Evolutionary conservation across 1,140 invertebrate genomes (phyloP).

Genomic region (Mizuhopecten yessoensis): DNA sequence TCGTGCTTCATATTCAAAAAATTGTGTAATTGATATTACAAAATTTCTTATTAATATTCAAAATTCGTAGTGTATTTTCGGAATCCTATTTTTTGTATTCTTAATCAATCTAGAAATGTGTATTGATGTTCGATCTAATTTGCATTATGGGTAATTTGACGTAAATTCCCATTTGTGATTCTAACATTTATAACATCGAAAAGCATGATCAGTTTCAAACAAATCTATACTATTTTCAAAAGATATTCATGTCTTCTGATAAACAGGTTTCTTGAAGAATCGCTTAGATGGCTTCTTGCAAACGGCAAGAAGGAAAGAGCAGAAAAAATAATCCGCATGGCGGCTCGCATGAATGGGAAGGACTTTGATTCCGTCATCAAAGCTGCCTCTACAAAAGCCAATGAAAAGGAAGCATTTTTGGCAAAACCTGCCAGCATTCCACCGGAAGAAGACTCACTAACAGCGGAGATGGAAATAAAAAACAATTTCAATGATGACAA

Average conservation of each 20-base stretch:
- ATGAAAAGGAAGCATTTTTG: not conserved
- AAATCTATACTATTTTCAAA: no score
- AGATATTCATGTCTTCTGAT: not conserved
- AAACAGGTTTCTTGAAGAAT: conserved; percentile 76
- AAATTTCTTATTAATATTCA: no score
- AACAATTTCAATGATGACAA: not conserved
- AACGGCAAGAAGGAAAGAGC: conserved; percentile 71
- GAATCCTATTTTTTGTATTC: no score
- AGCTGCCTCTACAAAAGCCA: not conserved
- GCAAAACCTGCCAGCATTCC: not conserved
- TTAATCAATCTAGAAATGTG: no score
- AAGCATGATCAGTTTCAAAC: no score
- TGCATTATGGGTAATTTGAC: no score
- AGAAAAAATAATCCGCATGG: conserved; percentile 68
- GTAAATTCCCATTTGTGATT: no score
- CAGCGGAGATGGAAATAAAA: not conserved
- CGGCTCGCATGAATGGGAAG: conserved; percentile 71
- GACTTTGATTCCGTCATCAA: conserved; percentile 47
- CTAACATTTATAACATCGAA: no score
- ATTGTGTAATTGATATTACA: no score
- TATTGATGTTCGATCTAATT: no score
- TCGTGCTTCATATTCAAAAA: no score
- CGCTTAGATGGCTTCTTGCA: conserved; percentile 76
- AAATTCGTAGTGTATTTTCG: no score
- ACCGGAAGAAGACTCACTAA: not conserved